phyloP scores from a whole-genome alignment of 2,113 vertebrate genomes.

The Anhinga rufa region DNA sequence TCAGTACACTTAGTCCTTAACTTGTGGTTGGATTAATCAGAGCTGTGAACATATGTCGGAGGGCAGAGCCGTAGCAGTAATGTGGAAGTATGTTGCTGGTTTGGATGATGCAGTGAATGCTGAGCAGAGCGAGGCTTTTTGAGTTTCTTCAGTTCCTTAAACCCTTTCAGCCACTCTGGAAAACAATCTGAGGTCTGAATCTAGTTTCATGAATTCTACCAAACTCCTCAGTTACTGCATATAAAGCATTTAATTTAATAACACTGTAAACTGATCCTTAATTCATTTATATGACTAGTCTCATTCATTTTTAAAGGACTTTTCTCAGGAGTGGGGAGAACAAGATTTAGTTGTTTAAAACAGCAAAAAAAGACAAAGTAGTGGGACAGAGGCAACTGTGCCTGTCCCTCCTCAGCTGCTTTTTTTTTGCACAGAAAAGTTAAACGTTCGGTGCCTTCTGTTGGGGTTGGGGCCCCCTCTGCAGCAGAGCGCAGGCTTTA shows the following conservation, averaged over 20 bases:
- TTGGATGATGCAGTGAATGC: background rate
- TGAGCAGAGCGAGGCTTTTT: background rate
- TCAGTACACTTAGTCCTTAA: background rate
- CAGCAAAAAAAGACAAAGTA: background rate
- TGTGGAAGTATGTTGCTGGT: background rate
- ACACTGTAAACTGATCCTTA: background rate
- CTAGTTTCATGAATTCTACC: background rate
- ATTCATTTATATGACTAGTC: background rate
- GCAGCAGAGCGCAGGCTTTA: background rate
- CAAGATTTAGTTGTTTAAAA: background rate
- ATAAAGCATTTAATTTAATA: slow-evolving; percentile 15
- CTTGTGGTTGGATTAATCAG: background rate
- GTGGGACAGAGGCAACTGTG: background rate
- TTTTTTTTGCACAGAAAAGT: background rate
- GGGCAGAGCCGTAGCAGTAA: background rate
- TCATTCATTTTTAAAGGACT: background rate
- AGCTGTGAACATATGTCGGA: background rate
- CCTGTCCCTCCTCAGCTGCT: background rate
- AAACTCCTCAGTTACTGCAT: background rate
- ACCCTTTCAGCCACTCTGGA: background rate
- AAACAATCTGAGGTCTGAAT: background rate
- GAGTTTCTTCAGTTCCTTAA: background rate
- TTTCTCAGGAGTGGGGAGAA: background rate
- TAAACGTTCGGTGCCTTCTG: background rate
- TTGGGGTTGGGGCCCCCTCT: background rate